Percentiles rank a stretch among this genome's conserved stretches.
Evolutionary conservation across 1,140 invertebrate species (phyloP).

Genomic region (Brachionus rubens): DNA sequence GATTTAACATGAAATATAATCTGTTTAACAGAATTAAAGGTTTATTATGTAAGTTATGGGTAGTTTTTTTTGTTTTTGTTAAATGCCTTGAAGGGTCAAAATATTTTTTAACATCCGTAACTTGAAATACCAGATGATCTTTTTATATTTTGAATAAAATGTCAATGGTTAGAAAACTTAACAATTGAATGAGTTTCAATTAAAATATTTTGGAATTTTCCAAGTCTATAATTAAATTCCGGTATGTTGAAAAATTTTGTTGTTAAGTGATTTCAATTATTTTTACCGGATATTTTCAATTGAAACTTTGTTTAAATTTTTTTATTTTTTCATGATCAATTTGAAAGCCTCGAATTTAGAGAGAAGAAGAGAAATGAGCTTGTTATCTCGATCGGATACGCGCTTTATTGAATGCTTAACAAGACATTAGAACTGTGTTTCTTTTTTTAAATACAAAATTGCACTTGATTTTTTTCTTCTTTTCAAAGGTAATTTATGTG

Average conservation of each 20-base stretch:
- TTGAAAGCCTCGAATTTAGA: conserved; percentile 6
- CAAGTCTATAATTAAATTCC: conserved; percentile 45
- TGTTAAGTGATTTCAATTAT: conserved; percentile 36
- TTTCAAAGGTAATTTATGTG: not conserved
- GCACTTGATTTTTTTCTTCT: too few relatives aligned
- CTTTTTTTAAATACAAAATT: not conserved
- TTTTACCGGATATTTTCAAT: not conserved
- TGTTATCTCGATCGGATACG: not conserved
- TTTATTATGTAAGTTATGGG: conserved; percentile 29
- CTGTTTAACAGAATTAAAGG: not conserved
- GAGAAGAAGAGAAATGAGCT: too few relatives aligned
- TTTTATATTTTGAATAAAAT: too few relatives aligned
- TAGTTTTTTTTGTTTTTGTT: not conserved
- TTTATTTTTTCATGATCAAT: not conserved
- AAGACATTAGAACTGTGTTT: conserved; percentile 35
- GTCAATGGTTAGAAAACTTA: conserved; percentile 26
- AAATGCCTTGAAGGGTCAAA: conserved; percentile 12
- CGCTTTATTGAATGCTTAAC: conserved; percentile 5
- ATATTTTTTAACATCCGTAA: conserved; percentile 5
- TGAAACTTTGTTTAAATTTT: too few relatives aligned
- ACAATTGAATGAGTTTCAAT: conserved; percentile 39
- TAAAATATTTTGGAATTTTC: conserved; percentile 40
- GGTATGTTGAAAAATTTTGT: conserved; percentile 10
- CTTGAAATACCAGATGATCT: conserved; percentile 23
- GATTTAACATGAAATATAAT: conserved; percentile 42